Conservation (phyloP, 2,797 vertebrate species). For the Macropus fuliginosus region DNA sequence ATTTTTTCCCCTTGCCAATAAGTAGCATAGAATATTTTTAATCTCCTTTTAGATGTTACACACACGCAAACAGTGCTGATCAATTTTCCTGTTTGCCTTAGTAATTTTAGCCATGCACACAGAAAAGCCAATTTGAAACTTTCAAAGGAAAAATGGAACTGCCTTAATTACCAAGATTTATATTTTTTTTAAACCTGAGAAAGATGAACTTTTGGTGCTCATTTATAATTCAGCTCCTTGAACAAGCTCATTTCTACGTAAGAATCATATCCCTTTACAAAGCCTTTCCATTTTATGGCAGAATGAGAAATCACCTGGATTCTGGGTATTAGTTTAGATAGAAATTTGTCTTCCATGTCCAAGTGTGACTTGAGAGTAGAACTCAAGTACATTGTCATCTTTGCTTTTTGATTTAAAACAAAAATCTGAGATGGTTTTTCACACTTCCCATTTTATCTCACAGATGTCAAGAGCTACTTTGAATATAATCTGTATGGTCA, state of each 20-base stretch:
- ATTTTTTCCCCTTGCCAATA: neutral
- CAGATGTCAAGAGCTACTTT: neutral
- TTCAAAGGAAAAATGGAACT: constrained; percentile 18
- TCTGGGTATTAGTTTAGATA: neutral
- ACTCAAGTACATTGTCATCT: constrained; percentile 8
- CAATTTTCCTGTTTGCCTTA: neutral
- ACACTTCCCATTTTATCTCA: neutral
- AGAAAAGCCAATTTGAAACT: constrained; percentile 37
- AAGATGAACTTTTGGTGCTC: constrained; percentile 51
- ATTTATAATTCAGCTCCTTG: constrained; percentile 32
- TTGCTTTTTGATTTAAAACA: constrained; percentile 42
- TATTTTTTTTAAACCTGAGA: constrained; percentile 47
- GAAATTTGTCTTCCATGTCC: neutral
- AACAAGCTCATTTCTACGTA: constrained; percentile 33
- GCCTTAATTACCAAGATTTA: constrained; percentile 47
- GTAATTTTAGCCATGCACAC: constrained; percentile 24
- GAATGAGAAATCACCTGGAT: neutral
- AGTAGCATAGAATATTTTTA: neutral
- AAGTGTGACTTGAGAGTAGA: neutral
- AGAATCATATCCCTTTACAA: constrained; percentile 14
- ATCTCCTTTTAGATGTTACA: neutral
- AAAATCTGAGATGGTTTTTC: neutral
- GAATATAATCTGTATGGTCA: neutral
- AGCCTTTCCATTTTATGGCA: constrained; percentile 20
- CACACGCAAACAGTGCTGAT: neutral